Evolutionary conservation across 2,113 vertebrate genomes (phyloP).

Genomic region (Colaptes auratus): DNA sequence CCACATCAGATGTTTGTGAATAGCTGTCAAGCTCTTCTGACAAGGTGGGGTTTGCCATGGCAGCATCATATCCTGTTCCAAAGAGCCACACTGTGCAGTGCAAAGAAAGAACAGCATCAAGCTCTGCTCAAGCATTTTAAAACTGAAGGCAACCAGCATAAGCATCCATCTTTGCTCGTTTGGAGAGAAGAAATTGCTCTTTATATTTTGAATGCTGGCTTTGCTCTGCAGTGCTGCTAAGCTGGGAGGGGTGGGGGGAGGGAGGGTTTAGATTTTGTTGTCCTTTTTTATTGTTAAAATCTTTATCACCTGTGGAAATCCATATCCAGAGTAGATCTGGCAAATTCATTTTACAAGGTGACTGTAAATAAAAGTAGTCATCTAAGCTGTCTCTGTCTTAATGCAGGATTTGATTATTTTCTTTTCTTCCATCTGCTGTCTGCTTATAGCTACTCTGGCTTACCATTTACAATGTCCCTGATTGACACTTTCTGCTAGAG

Average conservation of each 20-base stretch:
- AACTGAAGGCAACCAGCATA: not conserved
- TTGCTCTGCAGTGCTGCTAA: not conserved
- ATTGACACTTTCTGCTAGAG: not conserved
- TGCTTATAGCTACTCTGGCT: not conserved
- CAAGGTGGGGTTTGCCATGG: not conserved
- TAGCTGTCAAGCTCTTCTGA: not conserved
- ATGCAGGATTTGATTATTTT: not conserved
- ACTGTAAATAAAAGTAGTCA: not conserved
- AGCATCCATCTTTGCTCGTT: not conserved
- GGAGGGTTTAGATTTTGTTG: not conserved
- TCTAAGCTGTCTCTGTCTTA: not conserved
- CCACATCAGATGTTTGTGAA: not conserved
- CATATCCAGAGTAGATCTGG: not conserved
- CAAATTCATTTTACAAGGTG: not conserved
- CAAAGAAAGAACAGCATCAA: not conserved
- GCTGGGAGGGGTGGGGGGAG: not conserved
- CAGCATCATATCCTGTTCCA: not conserved
- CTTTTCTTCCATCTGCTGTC: slow-evolving; percentile 8
- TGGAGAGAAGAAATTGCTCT: not conserved
- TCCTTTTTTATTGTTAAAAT: not conserved
- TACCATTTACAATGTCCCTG: not conserved
- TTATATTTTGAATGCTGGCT: not conserved
- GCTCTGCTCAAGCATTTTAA: not conserved
- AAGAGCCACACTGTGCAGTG: not conserved
- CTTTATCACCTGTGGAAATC: not conserved